Evolutionary conservation across 2,113 vertebrate genomes (phyloP), one percentile per base, ranked within the genome.

Genomic region (Xenopus laevis): DNA sequence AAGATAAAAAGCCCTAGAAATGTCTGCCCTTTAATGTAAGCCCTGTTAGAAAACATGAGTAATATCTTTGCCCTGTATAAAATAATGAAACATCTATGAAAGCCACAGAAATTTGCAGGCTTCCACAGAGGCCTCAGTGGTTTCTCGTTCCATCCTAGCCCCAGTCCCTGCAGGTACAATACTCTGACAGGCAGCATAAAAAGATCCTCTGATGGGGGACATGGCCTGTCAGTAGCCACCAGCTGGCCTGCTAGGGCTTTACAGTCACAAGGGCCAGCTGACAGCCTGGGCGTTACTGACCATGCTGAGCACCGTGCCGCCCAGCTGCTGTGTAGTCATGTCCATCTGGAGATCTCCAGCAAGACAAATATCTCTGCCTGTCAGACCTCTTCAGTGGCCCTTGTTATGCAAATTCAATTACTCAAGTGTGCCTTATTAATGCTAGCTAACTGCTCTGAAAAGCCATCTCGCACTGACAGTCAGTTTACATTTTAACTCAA

Each of bases 331-430:
- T 82, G 67, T 87, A 89, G 89, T 89, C 92, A 90, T 71, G 71
- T 92, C 92, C 92, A 93, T 93, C 92, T 93, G 92, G 92, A 93
- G 91, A 86, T 89, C 88, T 88, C 87, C 62, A 86, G 91, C 89
- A 87, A 90, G 91, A 89, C 88, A 92, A 93, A 93, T 93, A 89
- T 92, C 92, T 83, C 75, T 75, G 91, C 90, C 92, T 93, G 92
- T 93, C 92, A 92, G 86, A 87, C 76, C 89, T 83, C 84, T 84
- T 88, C 87, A 83, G 84, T 79, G 58, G 81, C 85, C 85, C 94
- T 97, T 98, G 95, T 99, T 96, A 99, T 98, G 96, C 93, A 95
- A 98, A 98, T 98, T 92, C 86, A 91, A 90, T 92, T 93, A 93
- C 90, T 93, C 89, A 91, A 93, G 90, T 91, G 91, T 91, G 89